These are phyloP conservation scores for Xanthia icteritia DNA, from an alignment of 2,888 invertebrate genomes.

Conservation along the genomic window DNA sequence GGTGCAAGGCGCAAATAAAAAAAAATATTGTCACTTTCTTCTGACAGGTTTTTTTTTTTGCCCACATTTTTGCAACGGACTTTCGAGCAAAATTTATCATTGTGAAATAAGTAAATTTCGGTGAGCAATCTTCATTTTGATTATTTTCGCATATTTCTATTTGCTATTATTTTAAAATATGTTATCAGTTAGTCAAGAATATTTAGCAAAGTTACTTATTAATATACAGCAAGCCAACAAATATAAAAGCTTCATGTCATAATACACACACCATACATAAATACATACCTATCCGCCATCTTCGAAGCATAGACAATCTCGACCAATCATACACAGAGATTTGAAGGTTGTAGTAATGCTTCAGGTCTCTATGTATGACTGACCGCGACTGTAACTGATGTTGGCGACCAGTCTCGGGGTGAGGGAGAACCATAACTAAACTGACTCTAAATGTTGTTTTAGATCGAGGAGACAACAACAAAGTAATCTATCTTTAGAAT, in stretches of 20 bases:
- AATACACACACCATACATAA: conserved; percentile 18
- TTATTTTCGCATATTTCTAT: no score
- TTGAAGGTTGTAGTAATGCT: conserved; percentile 39
- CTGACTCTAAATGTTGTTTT: background rate
- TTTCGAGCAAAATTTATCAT: no score
- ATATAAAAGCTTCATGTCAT: conserved; percentile 4
- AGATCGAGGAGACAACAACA: background rate
- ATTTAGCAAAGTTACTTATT: background rate
- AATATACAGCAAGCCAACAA: background rate
- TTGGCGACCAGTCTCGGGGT: background rate
- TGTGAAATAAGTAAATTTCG: no score
- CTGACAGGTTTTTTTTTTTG: no score
- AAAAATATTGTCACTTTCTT: no score
- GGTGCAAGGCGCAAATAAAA: no score
- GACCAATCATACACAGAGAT: conserved; percentile 61
- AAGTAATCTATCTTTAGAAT: no score
- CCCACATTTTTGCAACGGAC: no score
- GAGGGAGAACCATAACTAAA: background rate
- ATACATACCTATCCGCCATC: conserved; percentile 45
- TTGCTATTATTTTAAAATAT: background rate
- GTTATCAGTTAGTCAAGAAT: background rate
- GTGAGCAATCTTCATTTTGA: no score
- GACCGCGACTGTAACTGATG: conserved; percentile 4
- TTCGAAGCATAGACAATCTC: conserved; percentile 31
- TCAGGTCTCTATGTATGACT: conserved; percentile 59